Evolutionary conservation across 2,888 invertebrate genomes (phyloP).

Genomic region (Cheilosia scutellata): DNA sequence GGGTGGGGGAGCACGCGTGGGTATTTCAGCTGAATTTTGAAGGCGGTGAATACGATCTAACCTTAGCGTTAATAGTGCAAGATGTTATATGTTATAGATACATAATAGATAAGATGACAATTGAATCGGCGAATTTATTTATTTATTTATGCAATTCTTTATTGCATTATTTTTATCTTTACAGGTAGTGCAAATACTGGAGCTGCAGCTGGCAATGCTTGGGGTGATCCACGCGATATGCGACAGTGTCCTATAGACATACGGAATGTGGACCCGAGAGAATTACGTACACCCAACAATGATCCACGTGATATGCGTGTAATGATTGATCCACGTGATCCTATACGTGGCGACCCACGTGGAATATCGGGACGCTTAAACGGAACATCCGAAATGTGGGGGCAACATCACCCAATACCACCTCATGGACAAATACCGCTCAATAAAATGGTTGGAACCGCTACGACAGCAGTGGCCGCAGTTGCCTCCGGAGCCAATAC

Average conservation of each 20-base stretch:
- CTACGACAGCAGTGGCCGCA: slow-evolving; percentile 81
- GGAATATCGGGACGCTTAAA: slow-evolving; percentile 94
- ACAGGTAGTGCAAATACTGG: slow-evolving; percentile 76
- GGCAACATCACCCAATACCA: slow-evolving; percentile 85
- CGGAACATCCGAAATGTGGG: slow-evolving; percentile 93
- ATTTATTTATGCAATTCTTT: neutral
- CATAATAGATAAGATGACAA: no score
- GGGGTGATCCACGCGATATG: slow-evolving; percentile 87
- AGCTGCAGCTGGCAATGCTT: slow-evolving; percentile 84
- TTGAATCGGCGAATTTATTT: no score
- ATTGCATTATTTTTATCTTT: neutral
- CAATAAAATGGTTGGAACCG: slow-evolving; percentile 86
- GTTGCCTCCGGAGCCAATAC: slow-evolving; percentile 76
- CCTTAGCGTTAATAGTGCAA: neutral
- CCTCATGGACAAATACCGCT: slow-evolving; percentile 82
- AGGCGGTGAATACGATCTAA: neutral
- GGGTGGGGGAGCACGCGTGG: neutral
- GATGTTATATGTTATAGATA: no score
- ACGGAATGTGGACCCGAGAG: slow-evolving; percentile 85
- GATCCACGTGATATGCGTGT: slow-evolving; percentile 83
- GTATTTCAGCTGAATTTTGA: neutral
- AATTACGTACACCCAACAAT: slow-evolving; percentile 82
- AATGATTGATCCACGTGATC: slow-evolving; percentile 85
- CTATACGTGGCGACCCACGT: slow-evolving; percentile 88
- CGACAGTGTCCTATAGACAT: slow-evolving; percentile 85